Percentiles rank a stretch among this genome's conserved stretches.
phyloP scores from a whole-genome alignment of 1,140 invertebrate genomes.

The Dreissena rostriformis region DNA sequence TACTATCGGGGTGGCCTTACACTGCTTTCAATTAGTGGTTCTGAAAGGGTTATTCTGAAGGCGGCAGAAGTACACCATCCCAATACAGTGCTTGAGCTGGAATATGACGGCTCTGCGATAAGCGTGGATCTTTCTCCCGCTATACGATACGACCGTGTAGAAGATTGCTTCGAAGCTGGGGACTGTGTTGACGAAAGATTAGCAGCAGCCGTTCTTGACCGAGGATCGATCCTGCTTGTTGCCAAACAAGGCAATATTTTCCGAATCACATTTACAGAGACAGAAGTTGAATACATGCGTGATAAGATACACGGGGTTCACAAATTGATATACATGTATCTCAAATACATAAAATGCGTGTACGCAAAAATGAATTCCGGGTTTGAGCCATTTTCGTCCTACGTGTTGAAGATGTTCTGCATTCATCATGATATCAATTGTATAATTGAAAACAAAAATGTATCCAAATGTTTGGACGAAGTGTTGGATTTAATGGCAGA shows the following conservation, averaged over 20 bases:
- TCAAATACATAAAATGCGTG: too few species aligned
- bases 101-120: not conserved
- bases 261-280: too few species aligned
- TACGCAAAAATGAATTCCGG: too few species aligned
- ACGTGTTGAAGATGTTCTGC: too few species aligned
- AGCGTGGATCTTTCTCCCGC: not conserved
- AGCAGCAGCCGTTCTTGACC: not conserved
- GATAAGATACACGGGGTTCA: too few species aligned
- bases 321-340: too few species aligned
- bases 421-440: too few species aligned
- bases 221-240: not conserved
- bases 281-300: too few species aligned
- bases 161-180: not conserved
- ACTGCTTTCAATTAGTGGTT: not conserved
- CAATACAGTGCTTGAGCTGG: not conserved
- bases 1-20: conserved; percentile 2
- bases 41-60: not conserved
- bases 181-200: not conserved
- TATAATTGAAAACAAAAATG: too few species aligned
- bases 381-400: too few species aligned
- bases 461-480: too few species aligned
- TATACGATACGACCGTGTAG: not conserved
- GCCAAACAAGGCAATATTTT: not conserved
- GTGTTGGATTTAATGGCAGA: too few species aligned
- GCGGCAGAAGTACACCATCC: not conserved